These are phyloP conservation scores for Tokudaia tokunoshimensis DNA, from an alignment of 2,797 vertebrate species.

Conservation along the genomic window DNA sequence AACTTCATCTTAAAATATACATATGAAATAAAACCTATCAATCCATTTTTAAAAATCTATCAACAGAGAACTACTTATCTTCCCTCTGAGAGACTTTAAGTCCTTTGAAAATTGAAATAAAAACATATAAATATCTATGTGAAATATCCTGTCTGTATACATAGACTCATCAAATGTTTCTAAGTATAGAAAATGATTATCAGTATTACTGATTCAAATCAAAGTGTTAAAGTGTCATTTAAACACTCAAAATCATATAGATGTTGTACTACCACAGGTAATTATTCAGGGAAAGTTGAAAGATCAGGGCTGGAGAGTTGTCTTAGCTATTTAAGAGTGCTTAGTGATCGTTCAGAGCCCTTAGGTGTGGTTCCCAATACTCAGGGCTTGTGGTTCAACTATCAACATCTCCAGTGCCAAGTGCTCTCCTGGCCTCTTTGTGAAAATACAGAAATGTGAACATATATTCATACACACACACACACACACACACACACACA, in stretches of 20 bases:
- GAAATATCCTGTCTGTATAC: background rate
- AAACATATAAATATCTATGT: background rate
- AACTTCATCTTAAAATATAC: background rate
- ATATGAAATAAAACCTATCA: background rate
- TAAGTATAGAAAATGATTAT: background rate
- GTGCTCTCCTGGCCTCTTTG: too few relatives aligned
- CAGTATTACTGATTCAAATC: background rate
- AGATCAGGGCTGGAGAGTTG: background rate
- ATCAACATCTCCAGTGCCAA: background rate
- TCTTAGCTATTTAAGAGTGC: background rate
- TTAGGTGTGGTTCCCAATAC: background rate
- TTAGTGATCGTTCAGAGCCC: background rate
- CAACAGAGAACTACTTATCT: background rate
- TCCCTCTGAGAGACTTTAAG: background rate
- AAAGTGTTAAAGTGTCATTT: background rate
- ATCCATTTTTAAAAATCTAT: background rate
- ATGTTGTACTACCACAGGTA: background rate
- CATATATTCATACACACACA: background rate
- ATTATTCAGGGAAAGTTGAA: background rate
- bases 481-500: background rate
- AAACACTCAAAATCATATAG: background rate
- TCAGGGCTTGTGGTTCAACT: background rate
- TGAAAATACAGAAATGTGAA: background rate
- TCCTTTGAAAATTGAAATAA: background rate
- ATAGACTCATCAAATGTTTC: background rate